A percentile compares a stretch with the other conserved stretches of the same genome.
Conservation (phyloP, 2,888 invertebrate genomes). For the Melanchra persicariae region DNA sequence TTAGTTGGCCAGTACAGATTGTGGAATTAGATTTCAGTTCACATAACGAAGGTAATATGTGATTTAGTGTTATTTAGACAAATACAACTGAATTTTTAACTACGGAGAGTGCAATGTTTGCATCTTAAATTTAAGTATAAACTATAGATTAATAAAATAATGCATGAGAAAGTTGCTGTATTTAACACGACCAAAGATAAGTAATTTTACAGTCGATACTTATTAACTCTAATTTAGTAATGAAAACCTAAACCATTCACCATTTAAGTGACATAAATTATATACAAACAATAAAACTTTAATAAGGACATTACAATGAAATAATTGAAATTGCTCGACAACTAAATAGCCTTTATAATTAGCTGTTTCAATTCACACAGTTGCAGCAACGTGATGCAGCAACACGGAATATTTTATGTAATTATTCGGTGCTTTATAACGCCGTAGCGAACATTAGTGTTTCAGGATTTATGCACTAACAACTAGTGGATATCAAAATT, state of each 20-base stretch:
- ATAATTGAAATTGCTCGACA: background rate
- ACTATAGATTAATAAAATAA: too few species aligned
- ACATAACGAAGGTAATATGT: background rate
- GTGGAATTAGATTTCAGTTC: background rate
- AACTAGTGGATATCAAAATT: slow-evolving; percentile 48
- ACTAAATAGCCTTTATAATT: slow-evolving; percentile 29
- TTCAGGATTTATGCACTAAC: slow-evolving; percentile 51
- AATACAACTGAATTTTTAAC: background rate
- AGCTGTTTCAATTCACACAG: background rate
- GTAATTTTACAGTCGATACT: too few species aligned
- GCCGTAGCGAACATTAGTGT: slow-evolving; percentile 30
- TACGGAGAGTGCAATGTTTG: background rate
- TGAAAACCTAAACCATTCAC: background rate
- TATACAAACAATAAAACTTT: background rate
- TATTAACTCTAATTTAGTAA: background rate
- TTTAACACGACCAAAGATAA: too few species aligned
- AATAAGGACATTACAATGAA: slow-evolving; percentile 21
- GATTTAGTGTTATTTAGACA: background rate
- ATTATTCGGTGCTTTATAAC: slow-evolving; percentile 50
- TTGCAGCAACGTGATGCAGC: slow-evolving; percentile 2
- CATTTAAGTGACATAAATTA: background rate
- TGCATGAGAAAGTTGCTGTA: too few species aligned
- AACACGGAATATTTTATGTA: slow-evolving; percentile 44
- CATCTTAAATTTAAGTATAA: too few species aligned
- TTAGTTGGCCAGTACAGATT: slow-evolving; percentile 29